phyloP scores from a whole-genome alignment of 1,140 invertebrate genomes.

The Philotrypesis tridentata region DNA sequence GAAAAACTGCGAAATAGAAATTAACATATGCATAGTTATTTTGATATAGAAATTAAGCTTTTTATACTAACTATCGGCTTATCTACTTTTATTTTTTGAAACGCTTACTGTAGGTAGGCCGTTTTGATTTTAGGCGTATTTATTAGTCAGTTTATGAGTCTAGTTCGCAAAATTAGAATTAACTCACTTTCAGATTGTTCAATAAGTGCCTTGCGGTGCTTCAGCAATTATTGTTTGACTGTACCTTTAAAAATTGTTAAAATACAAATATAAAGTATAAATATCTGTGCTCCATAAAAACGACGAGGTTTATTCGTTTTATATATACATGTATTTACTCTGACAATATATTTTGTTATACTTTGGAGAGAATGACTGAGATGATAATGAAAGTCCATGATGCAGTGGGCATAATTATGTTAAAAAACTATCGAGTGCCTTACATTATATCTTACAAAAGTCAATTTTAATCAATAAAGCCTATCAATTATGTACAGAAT shows the following conservation, averaged over 20 bases:
- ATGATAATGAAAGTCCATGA: constrained; percentile 4
- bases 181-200: constrained; percentile 13
- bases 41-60: constrained; percentile 35
- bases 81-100: constrained; percentile 30
- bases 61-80: constrained; percentile 43
- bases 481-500: constrained; percentile 30
- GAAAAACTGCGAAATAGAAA: constrained; percentile 14
- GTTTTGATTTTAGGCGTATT: constrained; percentile 15
- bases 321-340: constrained; percentile 43
- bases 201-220: constrained; percentile 4
- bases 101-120: constrained; percentile 10
- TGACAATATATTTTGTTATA: constrained; percentile 49
- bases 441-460: constrained; percentile 44
- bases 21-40: constrained; percentile 35
- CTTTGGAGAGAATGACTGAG: constrained; percentile 47
- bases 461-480: constrained; percentile 46
- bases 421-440: constrained; percentile 42
- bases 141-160: constrained; percentile 22
- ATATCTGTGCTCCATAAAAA: constrained; percentile 33
- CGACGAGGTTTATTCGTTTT: constrained; percentile 24
- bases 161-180: constrained; percentile 27
- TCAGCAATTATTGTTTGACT: constrained; percentile 26
- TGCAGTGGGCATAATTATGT: constrained; percentile 20
- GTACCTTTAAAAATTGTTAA: constrained; percentile 41
- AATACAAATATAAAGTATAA: constrained; percentile 37